Evolutionary conservation across 2,888 invertebrate genomes (phyloP), one percentile per base, ranked within the genome.

Genomic region (Amaurobius ferox): DNA sequence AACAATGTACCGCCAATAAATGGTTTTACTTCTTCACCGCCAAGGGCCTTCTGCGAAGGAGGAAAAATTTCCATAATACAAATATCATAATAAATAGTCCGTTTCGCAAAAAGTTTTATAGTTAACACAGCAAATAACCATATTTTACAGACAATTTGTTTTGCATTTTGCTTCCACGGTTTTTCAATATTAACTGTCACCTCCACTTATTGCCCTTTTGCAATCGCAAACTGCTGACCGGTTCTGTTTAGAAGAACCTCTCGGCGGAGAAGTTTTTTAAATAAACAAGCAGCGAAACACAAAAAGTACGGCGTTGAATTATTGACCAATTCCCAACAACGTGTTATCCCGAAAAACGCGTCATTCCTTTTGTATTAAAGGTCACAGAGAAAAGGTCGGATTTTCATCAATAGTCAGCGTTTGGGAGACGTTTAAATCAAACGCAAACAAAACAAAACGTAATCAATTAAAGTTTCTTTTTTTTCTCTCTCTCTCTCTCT

Each of bases 361-460:
- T 55, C 55, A 44, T 23, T 23, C 23, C 55, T 55, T 55, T 55
- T 55, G 55, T 55, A 55, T 55, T 55, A 55, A 23, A 55, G 55
- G 55, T 55, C 55, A 55, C 19, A 55, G 23, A 1, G 16, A 23
- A 55, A 55, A 55, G 55, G 55, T 55, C 55, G 55, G 11, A 55
- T 55, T 55, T 55, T 23, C 55, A 55, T 23, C 55, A 55, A 23
- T 55, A 55, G 13, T 35, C 35, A 35, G n/a, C n/a, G n/a, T n/a
- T 35, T 7, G 19, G 16, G 23, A 11, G 23, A 55, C 3, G 19
- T 55, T 44, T 55, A 55, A 55, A 55, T 55, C 55, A 55, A 55
- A 55, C 55, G 23, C 55, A 55, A 55, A 55, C 55, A 55, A 55
- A 55, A 55, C 3, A 23, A 55, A 55, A n/a, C 55, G 55, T 55